Evolutionary conservation across 2,888 invertebrate species (phyloP).

Genomic region (Drosophila peninsularis): DNA sequence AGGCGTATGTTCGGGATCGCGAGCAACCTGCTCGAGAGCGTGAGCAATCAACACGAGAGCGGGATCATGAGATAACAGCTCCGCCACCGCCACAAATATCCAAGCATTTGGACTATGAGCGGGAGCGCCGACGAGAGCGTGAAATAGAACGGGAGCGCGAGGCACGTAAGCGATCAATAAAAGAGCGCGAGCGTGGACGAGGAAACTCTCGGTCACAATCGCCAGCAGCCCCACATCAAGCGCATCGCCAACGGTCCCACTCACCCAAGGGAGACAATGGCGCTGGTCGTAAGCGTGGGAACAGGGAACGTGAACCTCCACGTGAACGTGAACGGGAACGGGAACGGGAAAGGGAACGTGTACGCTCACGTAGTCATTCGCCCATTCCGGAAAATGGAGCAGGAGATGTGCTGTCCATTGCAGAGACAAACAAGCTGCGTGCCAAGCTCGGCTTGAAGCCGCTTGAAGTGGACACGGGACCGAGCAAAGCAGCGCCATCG

Average conservation of each 20-base stretch:
- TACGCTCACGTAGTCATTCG: slow-evolving; percentile 57
- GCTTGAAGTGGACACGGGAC: slow-evolving; percentile 87
- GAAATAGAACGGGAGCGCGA: slow-evolving; percentile 64
- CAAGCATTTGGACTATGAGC: slow-evolving; percentile 76
- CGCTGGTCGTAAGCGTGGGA: slow-evolving; percentile 25
- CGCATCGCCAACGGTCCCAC: slow-evolving; percentile 58
- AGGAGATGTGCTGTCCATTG: slow-evolving; percentile 89
- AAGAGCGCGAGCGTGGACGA: slow-evolving; percentile 51
- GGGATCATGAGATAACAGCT: slow-evolving; percentile 54
- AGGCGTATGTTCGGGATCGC: slow-evolving; percentile 10
- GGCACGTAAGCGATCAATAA: slow-evolving; percentile 36
- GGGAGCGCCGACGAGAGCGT: slow-evolving; percentile 57
- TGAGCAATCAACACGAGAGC: slow-evolving; percentile 35
- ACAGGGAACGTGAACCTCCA: slow-evolving; percentile 25
- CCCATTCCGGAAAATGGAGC: slow-evolving; percentile 84
- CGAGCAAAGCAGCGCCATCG: slow-evolving; percentile 77
- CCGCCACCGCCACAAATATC: slow-evolving; percentile 79
- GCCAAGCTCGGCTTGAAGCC: slow-evolving; percentile 97
- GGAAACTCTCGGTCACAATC: slow-evolving; percentile 47
- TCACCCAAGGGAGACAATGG: slow-evolving; percentile 68
- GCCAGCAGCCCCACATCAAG: slow-evolving; percentile 17
- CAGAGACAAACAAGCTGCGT: slow-evolving; percentile 94
- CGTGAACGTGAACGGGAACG: slow-evolving; percentile 32
- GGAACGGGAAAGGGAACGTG: slow-evolving; percentile 36
- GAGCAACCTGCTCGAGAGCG: slow-evolving; percentile 33